phyloP scores from a whole-genome alignment of 2,113 vertebrate species.

The Sylvia atricapilla region DNA sequence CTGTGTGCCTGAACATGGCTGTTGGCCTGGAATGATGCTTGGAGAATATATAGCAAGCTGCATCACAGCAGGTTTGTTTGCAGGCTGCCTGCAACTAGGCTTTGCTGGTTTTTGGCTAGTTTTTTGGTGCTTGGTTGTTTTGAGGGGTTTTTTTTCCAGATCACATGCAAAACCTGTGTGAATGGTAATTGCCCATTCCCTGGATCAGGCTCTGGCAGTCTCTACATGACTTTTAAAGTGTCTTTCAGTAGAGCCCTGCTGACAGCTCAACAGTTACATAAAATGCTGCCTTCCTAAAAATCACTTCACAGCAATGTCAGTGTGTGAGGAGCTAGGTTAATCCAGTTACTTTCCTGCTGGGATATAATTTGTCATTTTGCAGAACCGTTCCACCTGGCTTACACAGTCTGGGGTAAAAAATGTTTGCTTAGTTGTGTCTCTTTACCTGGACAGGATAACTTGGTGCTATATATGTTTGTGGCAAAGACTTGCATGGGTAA shows the following conservation, averaged over 20 bases:
- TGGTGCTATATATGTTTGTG: not conserved
- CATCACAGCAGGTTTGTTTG: not conserved
- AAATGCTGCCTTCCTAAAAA: slow-evolving; percentile 25
- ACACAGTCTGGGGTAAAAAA: not conserved
- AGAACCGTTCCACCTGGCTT: not conserved
- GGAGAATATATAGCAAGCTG: not conserved
- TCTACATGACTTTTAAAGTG: slow-evolving; percentile 1
- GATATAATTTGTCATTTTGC: slow-evolving; percentile 20
- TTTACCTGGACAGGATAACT: not conserved
- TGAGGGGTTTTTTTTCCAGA: not conserved
- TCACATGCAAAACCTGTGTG: not conserved
- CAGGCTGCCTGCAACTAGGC: not conserved
- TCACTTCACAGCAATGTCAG: not conserved
- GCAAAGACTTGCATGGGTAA: not conserved
- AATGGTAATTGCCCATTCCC: not conserved
- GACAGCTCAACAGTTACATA: slow-evolving; percentile 6
- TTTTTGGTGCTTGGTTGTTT: not conserved
- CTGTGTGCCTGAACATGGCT: not conserved
- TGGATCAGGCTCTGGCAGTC: not conserved
- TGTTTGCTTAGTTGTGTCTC: not conserved
- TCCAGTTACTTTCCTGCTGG: not conserved
- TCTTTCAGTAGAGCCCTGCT: slow-evolving; percentile 8
- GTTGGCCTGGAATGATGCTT: not conserved
- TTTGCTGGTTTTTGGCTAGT: not conserved
- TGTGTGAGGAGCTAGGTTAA: not conserved